phyloP scores from a whole-genome alignment of 2,113 vertebrate species.

The Ginglymostoma cirratum region DNA sequence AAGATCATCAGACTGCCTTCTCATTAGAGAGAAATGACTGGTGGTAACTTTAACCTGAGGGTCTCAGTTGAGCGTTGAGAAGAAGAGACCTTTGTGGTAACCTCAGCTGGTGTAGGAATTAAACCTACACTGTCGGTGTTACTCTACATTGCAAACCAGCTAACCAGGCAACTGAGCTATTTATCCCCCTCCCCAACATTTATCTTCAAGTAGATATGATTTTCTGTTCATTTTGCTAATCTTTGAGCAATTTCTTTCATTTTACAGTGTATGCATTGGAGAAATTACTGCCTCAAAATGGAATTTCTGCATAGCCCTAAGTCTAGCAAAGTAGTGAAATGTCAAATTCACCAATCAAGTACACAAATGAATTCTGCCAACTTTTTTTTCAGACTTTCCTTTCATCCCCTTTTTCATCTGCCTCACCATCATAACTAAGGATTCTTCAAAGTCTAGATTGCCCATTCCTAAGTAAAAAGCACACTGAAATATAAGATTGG shows the following conservation, averaged over 20 bases:
- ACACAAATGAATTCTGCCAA: constrained; percentile 90
- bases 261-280: neutral
- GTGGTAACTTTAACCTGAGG: no score
- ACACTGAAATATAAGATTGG: neutral
- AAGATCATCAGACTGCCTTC: no score
- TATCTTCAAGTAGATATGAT: neutral
- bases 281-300: neutral
- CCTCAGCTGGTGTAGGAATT: no score
- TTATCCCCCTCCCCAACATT: no score
- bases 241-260: neutral
- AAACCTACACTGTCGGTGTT: no score
- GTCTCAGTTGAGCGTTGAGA: no score
- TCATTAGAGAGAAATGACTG: no score
- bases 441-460: constrained; percentile 98
- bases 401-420: constrained; percentile 95
- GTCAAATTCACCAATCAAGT: constrained; percentile 74
- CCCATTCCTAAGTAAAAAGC: constrained; percentile 69
- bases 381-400: constrained; percentile 87
- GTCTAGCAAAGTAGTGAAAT: neutral
- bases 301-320: neutral
- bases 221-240: neutral
- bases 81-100: no score
- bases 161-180: no score
- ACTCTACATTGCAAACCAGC: no score
- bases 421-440: constrained; percentile 99